phyloP scores from a whole-genome alignment of 1,140 invertebrate genomes.

The Drosophila trapezifrons region DNA sequence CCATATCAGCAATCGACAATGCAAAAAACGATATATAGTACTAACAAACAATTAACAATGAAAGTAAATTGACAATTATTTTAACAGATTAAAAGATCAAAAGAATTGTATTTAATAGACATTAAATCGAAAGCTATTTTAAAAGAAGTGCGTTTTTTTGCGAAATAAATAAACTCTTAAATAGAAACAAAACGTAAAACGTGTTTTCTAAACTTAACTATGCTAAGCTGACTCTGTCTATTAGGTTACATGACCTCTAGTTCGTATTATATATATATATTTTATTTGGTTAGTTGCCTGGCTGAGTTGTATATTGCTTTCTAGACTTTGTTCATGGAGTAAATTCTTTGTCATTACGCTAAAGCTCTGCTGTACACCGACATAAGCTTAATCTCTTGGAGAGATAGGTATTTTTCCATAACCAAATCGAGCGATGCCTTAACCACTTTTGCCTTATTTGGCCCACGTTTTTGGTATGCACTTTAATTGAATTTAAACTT shows the following conservation, averaged over 20 bases:
- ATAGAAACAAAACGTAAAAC: constrained; percentile 14
- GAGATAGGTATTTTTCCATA: background rate
- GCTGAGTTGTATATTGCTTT: constrained; percentile 51
- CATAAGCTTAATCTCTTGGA: constrained; percentile 29
- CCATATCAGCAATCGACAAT: constrained; percentile 78
- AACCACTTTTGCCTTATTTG: constrained; percentile 16
- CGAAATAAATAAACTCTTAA: constrained; percentile 48
- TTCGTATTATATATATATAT: constrained; percentile 6
- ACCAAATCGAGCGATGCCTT: constrained; percentile 5
- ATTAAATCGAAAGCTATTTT: constrained; percentile 40
- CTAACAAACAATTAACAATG: constrained; percentile 40
- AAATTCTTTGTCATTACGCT: constrained; percentile 41
- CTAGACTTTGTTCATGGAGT: constrained; percentile 47
- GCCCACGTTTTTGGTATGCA: background rate
- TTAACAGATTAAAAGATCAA: constrained; percentile 25
- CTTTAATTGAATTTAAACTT: constrained; percentile 5
- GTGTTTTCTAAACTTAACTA: constrained; percentile 9
- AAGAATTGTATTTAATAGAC: constrained; percentile 47
- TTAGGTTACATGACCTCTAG: background rate
- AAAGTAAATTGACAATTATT: constrained; percentile 46
- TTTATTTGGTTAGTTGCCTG: constrained; percentile 26
- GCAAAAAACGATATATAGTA: constrained; percentile 47
- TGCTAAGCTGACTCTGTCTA: constrained; percentile 15
- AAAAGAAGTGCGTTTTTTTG: constrained; percentile 24
- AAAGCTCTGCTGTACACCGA: constrained; percentile 9